phyloP scores from a whole-genome alignment of 2,113 vertebrate genomes.

The Dolichallabes microphthalmus region DNA sequence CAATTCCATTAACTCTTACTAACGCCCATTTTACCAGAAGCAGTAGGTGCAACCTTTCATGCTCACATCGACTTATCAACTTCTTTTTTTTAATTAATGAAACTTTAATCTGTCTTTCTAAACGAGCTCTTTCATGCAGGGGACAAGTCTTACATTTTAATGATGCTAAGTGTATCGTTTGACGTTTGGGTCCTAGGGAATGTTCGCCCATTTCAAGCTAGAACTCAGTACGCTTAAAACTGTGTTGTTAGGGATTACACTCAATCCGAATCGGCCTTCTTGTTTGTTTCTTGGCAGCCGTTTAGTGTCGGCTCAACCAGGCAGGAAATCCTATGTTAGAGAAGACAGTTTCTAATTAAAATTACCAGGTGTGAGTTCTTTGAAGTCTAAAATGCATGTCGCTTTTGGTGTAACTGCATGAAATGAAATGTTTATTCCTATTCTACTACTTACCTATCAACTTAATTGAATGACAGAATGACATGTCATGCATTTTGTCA shows the following conservation, averaged over 20 bases:
- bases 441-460: background rate
- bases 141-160: slow-evolving; percentile 37
- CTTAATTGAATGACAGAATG: background rate
- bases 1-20: slow-evolving; percentile 27
- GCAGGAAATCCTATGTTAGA: background rate
- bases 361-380: background rate
- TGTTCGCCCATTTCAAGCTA: slow-evolving; percentile 47
- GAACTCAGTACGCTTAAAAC: slow-evolving; percentile 46
- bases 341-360: slow-evolving; percentile 9
- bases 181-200: slow-evolving; percentile 34
- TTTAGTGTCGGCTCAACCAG: slow-evolving; percentile 13
- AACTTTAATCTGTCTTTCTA: slow-evolving; percentile 21
- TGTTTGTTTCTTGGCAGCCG: background rate
- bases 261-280: slow-evolving; percentile 29
- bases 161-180: slow-evolving; percentile 44
- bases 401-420: background rate
- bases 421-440: background rate
- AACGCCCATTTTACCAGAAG: slow-evolving; percentile 50
- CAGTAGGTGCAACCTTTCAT: slow-evolving; percentile 39
- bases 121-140: slow-evolving; percentile 39
- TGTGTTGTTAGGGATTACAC: slow-evolving; percentile 43
- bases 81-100: slow-evolving; percentile 52
- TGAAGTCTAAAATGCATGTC: background rate
- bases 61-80: slow-evolving; percentile 23
- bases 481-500: background rate